Base-by-base conservation (phyloP, 2,888 invertebrate genomes). In the Diaperis boleti region DNA sequence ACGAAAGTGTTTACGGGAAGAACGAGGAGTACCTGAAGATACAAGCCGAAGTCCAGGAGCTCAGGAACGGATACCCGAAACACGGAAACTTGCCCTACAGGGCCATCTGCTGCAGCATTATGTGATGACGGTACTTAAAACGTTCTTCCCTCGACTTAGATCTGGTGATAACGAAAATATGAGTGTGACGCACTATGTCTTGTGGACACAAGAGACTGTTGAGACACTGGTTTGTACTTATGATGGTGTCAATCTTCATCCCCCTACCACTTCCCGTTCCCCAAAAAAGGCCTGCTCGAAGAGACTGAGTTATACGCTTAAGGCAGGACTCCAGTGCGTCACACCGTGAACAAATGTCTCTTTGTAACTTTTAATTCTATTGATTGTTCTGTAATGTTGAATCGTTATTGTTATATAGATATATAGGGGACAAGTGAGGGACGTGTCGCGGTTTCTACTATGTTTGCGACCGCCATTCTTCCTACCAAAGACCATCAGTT, bases 1-100 rank as follows among this genome's bases (percentile, higher is more conserved):
- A 82, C 69, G 81, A 82, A 45, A 82, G 81, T 65, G 76, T 79
- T 62, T 82, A 82, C 65, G 82, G 82, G 15, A 74, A 74, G 60
- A 81, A 79, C 59, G 78, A 79, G 44, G 80, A 82, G 63, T 81
- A 74, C 69, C 66, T 78, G 56, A 75, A 76, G 37, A 68, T 81
- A 17, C 75, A 78, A 62, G 71, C 65, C 10, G 79, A 79, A 67
- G 65, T 78, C 11, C 71, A 73, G 47, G 71, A 73, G 56, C 61
- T 67, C 35, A 69, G 71, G 50, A 72, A 67, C 5, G 65, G 59
- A 18, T 56, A 63, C 18, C 74, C 77, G 0, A 76, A 74, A 59
- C 76, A 79, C 52, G 76, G 75, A 33, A 72, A 75, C 42, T 65
- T 81, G 41, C 81, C 81, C 8, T 78, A 80, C 67, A 70, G 80